Evolutionary conservation across 2,113 vertebrate genomes (phyloP).

Genomic region (Probosciger aterrimus): DNA sequence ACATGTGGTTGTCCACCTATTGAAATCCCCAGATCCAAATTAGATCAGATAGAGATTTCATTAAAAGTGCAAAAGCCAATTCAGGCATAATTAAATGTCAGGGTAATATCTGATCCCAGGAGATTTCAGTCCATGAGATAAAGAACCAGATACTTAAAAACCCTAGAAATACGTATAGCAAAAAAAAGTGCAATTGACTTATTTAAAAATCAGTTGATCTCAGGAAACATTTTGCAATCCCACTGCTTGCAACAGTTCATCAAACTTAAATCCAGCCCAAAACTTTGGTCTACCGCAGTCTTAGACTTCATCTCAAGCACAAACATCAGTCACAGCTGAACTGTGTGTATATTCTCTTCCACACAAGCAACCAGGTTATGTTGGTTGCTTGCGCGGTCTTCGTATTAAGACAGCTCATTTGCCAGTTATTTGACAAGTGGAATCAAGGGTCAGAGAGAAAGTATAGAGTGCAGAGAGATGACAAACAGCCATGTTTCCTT

Average conservation of each 20-base stretch:
- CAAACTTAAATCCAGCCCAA: background rate
- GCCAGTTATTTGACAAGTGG: background rate
- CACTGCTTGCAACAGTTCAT: background rate
- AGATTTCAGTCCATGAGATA: background rate
- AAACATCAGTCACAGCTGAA: background rate
- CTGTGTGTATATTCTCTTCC: background rate
- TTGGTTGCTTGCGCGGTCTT: background rate
- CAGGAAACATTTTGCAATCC: background rate
- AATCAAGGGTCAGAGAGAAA: background rate
- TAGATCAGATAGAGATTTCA: background rate
- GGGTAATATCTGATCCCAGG: background rate
- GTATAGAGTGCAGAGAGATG: background rate
- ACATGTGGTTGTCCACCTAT: rapidly evolving
- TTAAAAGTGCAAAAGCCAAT: background rate
- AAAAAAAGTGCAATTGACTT: background rate
- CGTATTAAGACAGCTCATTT: background rate
- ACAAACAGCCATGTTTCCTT: background rate
- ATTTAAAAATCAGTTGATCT: background rate
- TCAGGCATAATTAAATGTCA: background rate
- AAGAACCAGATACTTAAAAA: background rate
- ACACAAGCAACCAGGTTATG: background rate
- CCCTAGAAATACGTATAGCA: background rate
- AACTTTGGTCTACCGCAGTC: background rate
- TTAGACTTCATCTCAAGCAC: background rate
- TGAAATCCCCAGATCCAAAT: background rate